phyloP scores from a whole-genome alignment of 2,113 vertebrate species.

The Melanostigma gelatinosum region DNA sequence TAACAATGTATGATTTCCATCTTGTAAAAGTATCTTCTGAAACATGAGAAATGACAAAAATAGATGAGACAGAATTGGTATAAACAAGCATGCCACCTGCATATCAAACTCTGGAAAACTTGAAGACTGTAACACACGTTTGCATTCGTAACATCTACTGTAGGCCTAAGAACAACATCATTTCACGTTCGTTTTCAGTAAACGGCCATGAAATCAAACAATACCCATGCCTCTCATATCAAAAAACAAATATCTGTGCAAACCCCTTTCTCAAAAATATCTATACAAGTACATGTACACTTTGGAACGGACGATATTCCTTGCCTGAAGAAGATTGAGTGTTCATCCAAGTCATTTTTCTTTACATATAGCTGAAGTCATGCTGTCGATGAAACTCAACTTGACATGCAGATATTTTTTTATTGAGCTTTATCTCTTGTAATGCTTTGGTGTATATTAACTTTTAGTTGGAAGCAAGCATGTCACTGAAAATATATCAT shows the following conservation, averaged over 20 bases:
- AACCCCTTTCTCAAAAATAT: conserved; percentile 58
- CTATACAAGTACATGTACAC: conserved; percentile 59
- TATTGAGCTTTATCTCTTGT: not conserved
- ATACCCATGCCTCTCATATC: conserved; percentile 47
- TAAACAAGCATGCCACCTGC: conserved; percentile 71
- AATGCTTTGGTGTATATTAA: conserved; percentile 35
- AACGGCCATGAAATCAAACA: conserved; percentile 43
- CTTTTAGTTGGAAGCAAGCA: conserved; percentile 22
- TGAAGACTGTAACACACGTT: conserved; percentile 44
- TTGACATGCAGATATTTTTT: conserved; percentile 55
- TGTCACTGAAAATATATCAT: conserved; percentile 18
- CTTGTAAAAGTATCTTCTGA: conserved; percentile 60
- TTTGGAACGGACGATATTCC: not conserved
- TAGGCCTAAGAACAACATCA: conserved; percentile 35
- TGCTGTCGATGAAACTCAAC: conserved; percentile 52
- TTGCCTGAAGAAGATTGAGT: not conserved
- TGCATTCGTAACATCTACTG: conserved; percentile 62
- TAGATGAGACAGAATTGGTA: conserved; percentile 35
- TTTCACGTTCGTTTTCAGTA: conserved; percentile 51
- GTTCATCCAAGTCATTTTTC: conserved; percentile 13
- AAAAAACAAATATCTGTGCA: conserved; percentile 44
- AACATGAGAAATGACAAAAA: conserved; percentile 49
- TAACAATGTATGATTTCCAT: conserved; percentile 48
- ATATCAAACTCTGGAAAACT: conserved; percentile 55
- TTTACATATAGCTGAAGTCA: conserved; percentile 34